Percentiles rank a stretch among this genome's conserved stretches.
phyloP scores from a whole-genome alignment of 2,113 vertebrate species.

The Colius striatus region DNA sequence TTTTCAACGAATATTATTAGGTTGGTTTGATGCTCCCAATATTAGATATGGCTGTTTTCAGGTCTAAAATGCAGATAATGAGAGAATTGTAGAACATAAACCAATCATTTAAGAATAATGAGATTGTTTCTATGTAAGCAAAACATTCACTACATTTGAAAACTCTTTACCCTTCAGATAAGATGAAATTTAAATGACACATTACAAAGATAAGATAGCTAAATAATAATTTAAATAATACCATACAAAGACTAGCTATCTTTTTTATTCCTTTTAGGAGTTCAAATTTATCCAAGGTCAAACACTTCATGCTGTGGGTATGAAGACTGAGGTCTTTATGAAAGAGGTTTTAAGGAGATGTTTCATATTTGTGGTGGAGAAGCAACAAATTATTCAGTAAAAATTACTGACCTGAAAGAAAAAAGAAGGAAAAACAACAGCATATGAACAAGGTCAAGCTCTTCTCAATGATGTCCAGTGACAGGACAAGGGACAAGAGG shows the following conservation, averaged over 20 bases:
- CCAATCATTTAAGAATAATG: neutral
- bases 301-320: neutral
- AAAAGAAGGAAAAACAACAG: too few species aligned
- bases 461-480: too few species aligned
- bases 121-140: neutral
- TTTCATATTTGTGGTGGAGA: neutral
- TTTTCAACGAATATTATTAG: neutral
- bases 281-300: neutral
- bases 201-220: neutral
- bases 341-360: neutral
- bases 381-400: neutral
- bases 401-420: neutral
- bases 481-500: too few species aligned
- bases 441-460: neutral
- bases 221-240: neutral
- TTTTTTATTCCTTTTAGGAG: neutral
- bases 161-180: neutral
- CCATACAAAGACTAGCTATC: neutral
- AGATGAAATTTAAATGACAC: neutral
- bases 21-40: neutral
- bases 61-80: neutral
- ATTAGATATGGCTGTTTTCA: neutral
- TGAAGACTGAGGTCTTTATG: neutral
- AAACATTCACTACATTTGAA: neutral
- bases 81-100: neutral